Evolutionary conservation across 2,888 invertebrate species (phyloP), one percentile per base, ranked within the genome.

Genomic region (Silvanus unidentatus): DNA sequence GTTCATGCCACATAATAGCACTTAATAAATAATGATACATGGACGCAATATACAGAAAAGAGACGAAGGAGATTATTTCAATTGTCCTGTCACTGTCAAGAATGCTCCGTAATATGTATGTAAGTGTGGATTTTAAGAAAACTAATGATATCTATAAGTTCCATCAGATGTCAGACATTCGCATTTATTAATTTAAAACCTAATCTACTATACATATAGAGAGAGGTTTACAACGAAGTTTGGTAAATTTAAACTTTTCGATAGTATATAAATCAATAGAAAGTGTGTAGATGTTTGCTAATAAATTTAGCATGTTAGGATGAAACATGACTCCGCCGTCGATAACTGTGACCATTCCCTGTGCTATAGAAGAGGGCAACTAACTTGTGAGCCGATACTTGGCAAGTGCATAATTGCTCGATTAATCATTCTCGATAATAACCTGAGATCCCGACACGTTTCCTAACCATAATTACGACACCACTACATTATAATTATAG

Each of bases 1-100:
- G 57, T 54, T 42, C 50, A 28, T 28, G 52, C 42, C 52, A 49
- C 51, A 49, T 50, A 53, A 51, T 49, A 49, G 49, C 49, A 61
- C 57, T 61, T 64, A 61, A 64, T 64, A 63, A 64, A 63, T 61
- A 60, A 52, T 50, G 55, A 52, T 52, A 57, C n/a, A n/a, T n/a
- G n/a, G n/a, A n/a, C n/a, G n/a, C n/a, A n/a, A n/a, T n/a, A n/a
- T n/a, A n/a, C n/a, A n/a, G n/a, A n/a, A n/a, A n/a, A n/a, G n/a
- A n/a, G n/a, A n/a, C n/a, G n/a, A n/a, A n/a, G n/a, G n/a, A n/a
- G n/a, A n/a, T n/a, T n/a, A n/a, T n/a, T n/a, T n/a, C n/a, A n/a
- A n/a, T n/a, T n/a, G n/a, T n/a, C n/a, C n/a, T n/a, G n/a, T n/a
- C n/a, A n/a, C n/a, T n/a, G n/a, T n/a, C n/a, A n/a, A n/a, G n/a